Conservation (phyloP, 2,888 invertebrate genomes). For the Protodeltote pygarga region DNA sequence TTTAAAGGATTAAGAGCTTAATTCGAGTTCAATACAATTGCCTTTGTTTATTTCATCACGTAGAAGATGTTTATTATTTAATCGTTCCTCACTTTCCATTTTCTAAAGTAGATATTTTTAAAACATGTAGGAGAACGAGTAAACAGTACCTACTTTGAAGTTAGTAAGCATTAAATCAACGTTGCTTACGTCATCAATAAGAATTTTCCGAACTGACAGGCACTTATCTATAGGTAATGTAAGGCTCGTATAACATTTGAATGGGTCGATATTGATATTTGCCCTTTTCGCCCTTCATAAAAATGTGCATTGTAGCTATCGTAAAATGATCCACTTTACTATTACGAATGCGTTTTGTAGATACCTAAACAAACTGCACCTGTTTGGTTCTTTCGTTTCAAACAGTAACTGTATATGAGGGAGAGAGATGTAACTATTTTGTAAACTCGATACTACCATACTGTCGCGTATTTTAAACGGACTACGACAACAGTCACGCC, state of each 20-base stretch:
- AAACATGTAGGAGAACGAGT: constrained; percentile 50
- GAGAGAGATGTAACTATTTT: constrained; percentile 64
- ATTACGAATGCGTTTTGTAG: constrained; percentile 68
- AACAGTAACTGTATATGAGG: constrained; percentile 40
- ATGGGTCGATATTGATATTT: constrained; percentile 49
- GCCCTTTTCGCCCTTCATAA: constrained; percentile 63
- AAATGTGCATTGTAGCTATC: constrained; percentile 62
- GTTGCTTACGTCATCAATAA: constrained; percentile 44
- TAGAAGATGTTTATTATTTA: constrained; percentile 59
- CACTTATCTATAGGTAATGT: constrained; percentile 38
- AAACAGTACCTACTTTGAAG: too few species aligned
- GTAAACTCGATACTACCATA: constrained; percentile 47
- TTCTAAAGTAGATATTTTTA: constrained; percentile 61
- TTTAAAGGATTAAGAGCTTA: constrained; percentile 65
- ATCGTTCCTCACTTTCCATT: constrained; percentile 58
- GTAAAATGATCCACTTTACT: constrained; percentile 72
- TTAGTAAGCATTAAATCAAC: too few species aligned
- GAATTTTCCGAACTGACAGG: constrained; percentile 24
- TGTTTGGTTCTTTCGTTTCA: constrained; percentile 56
- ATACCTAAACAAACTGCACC: constrained; percentile 56
- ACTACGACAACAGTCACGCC: constrained; percentile 71
- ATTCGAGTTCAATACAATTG: constrained; percentile 54
- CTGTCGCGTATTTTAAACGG: constrained; percentile 70
- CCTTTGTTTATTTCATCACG: constrained; percentile 52
- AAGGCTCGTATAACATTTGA: constrained; percentile 49